Evolutionary conservation across 2,888 invertebrate genomes (phyloP).

Genomic region (Diaphora mendica): DNA sequence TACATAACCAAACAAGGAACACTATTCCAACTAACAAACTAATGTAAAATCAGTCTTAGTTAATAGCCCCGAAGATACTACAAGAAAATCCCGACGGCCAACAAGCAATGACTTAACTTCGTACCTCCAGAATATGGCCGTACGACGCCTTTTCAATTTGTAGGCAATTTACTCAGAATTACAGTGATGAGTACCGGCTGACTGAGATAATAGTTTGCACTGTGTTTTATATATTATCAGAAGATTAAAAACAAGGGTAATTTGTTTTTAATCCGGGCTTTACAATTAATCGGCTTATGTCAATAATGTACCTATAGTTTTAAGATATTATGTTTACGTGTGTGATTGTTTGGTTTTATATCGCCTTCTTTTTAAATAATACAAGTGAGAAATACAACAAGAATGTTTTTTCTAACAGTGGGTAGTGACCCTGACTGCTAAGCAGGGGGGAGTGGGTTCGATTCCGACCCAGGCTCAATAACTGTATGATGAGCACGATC

Average conservation of each 20-base stretch:
- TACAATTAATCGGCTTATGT: slow-evolving; percentile 9
- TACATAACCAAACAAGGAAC: too few species aligned
- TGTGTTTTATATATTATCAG: slow-evolving; percentile 31
- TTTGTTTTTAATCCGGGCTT: slow-evolving; percentile 15
- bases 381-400: neutral
- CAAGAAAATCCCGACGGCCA: neutral
- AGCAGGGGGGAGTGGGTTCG: neutral
- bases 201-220: slow-evolving; percentile 32
- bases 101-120: neutral
- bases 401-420: neutral
- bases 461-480: neutral
- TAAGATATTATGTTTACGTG: neutral
- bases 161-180: slow-evolving; percentile 62
- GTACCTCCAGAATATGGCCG: slow-evolving; percentile 43
- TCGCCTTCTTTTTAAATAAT: neutral
- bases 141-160: slow-evolving; percentile 62
- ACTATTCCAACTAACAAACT: too few species aligned
- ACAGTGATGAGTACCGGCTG: slow-evolving; percentile 50
- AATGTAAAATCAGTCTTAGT: too few species aligned
- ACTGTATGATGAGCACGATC: too few species aligned
- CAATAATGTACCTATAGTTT: neutral
- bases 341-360: neutral
- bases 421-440: neutral
- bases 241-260: slow-evolving; percentile 13
- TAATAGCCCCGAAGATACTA: too few species aligned